These are phyloP conservation scores for Trinorchestia longiramus DNA, from an alignment of 1,140 invertebrate genomes.

Conservation along the genomic window DNA sequence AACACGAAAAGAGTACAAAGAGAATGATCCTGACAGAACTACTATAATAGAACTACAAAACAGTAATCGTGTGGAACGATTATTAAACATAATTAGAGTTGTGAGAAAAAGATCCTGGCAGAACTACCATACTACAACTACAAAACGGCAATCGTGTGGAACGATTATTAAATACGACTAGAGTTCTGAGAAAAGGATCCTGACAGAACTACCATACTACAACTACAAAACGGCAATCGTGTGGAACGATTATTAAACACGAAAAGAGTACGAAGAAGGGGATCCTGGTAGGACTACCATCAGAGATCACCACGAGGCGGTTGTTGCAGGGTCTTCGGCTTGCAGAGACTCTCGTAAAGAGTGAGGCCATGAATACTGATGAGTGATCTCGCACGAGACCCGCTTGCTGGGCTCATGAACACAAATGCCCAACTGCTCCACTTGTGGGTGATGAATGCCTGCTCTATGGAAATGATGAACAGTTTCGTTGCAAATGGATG, in stretches of 20 bases:
- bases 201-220: no score
- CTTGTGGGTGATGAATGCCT: background rate
- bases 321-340: background rate
- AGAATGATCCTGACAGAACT: no score
- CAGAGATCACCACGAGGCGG: background rate
- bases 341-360: slow-evolving; percentile 10
- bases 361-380: slow-evolving; percentile 35
- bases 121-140: no score
- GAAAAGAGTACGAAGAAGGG: background rate
- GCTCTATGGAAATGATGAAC: slow-evolving; percentile 33
- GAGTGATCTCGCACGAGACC: background rate
- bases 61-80: no score
- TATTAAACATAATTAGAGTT: no score
- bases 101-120: no score
- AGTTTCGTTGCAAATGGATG: slow-evolving; percentile 11
- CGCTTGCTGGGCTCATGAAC: background rate
- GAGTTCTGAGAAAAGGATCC: no score
- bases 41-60: no score
- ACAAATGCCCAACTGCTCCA: background rate
- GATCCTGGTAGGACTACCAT: background rate
- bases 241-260: background rate
- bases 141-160: no score
- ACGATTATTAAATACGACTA: no score
- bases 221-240: no score
- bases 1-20: no score